Conservation (phyloP, 2,888 invertebrate genomes). For the Rhagophthalmus giganteus region DNA sequence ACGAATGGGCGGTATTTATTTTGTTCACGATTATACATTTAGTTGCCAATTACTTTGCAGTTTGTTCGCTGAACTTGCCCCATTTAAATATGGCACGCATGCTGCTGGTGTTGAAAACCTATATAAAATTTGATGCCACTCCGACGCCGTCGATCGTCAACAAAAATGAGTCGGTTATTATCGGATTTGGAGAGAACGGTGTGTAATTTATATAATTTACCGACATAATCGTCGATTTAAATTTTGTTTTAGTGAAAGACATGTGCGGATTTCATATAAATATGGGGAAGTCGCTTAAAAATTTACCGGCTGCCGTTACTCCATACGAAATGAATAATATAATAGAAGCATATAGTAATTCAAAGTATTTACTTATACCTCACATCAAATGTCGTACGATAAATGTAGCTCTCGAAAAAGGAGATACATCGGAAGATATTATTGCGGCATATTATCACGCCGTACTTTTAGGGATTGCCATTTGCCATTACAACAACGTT, state of each 20-base stretch:
- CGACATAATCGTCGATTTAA: background rate
- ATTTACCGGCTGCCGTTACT: slow-evolving; percentile 40
- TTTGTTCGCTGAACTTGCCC: slow-evolving; percentile 75
- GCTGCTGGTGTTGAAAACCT: slow-evolving; percentile 69
- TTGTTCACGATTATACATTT: slow-evolving; percentile 79
- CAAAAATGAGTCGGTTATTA: slow-evolving; percentile 69
- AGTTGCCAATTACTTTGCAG: slow-evolving; percentile 85
- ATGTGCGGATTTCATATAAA: slow-evolving; percentile 66
- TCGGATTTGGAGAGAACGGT: slow-evolving; percentile 58
- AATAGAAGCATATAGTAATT: slow-evolving; percentile 55
- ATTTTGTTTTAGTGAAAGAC: slow-evolving; percentile 58
- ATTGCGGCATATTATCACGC: slow-evolving; percentile 72
- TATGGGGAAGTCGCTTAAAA: slow-evolving; percentile 62
- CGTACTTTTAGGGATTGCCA: slow-evolving; percentile 58
- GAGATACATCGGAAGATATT: slow-evolving; percentile 60
- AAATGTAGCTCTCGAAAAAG: slow-evolving; percentile 61
- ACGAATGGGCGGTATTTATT: slow-evolving; percentile 73
- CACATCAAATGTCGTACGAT: slow-evolving; percentile 57
- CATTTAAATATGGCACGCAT: slow-evolving; percentile 82
- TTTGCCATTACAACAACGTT: slow-evolving; percentile 48
- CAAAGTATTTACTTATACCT: slow-evolving; percentile 62
- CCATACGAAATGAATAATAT: slow-evolving; percentile 52
- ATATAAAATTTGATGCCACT: slow-evolving; percentile 64
- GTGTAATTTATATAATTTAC: slow-evolving; percentile 15
- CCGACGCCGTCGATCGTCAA: slow-evolving; percentile 70